Evolutionary conservation across 2,797 vertebrate genomes (phyloP), one percentile per base, ranked within the genome.

Genomic region (Danionella dracula): DNA sequence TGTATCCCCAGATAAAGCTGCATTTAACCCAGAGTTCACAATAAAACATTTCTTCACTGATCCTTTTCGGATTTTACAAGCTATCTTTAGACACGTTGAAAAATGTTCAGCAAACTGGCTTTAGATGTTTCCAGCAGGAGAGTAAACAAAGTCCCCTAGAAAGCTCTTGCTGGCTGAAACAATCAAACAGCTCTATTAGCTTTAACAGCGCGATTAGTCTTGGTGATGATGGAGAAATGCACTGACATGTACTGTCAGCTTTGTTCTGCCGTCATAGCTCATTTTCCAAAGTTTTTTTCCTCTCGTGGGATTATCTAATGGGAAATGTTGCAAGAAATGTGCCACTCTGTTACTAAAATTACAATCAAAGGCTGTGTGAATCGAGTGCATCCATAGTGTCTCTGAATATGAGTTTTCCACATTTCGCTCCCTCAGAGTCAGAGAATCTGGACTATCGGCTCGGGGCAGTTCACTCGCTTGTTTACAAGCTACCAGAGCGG

Each of bases 401-500:
- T 66, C 61, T 62, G 12, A 73, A 15, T 72, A 60, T 35, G 68
- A 27, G 54, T 56, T 1, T 69, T 41, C 31, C 2, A 21, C 15
- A 2, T 46, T 48, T 48, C 19, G 20, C 35, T 8, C 6, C 8
- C 29, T 23, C 75, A 98, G 97, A 99, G 78, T 97, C 94, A 0
- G 96, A 99, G 65, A 98, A 92, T 79, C 84, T 93, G 77, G 96
- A 98, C 86, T 90, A 91, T 71, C 89, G 95, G 49, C 88, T 94
- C 53, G 92, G 93, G 78, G 92, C 94, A 73, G 94, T 98, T 79
- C 96, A 99, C 31, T 89, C 91, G 0, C 84, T 98, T 29, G 86
- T 93, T 72, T 94, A 98, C 85, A 97, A 95, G 75, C 87, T 99
- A 1, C 95, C 96, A n/a, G 95, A 95, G 71, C 94, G 90, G 81